Percentiles rank a stretch among this genome's conserved stretches.
Evolutionary conservation across 2,113 vertebrate species (phyloP).

Genomic region (Phaethon lepturus): DNA sequence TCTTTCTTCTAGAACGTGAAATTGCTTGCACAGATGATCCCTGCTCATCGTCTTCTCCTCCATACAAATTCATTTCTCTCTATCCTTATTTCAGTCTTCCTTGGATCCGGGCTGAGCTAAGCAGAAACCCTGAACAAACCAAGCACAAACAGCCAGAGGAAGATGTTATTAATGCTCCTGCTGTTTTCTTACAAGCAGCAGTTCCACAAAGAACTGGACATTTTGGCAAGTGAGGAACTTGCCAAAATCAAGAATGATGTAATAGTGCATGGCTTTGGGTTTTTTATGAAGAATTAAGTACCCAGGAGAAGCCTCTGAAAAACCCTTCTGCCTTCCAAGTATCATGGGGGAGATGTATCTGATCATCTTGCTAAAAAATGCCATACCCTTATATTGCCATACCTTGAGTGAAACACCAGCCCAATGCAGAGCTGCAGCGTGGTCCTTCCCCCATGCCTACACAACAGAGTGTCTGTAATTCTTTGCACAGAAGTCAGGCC

Average conservation of each 20-base stretch:
- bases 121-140: not conserved
- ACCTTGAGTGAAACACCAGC: not conserved
- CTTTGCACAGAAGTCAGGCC: not conserved
- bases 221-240: not conserved
- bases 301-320: not conserved
- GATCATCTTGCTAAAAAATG: not conserved
- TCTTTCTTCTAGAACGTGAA: not conserved
- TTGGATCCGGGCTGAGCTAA: not conserved
- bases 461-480: not conserved
- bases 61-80: not conserved
- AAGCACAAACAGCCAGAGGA: not conserved
- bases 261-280: not conserved
- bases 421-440: accelerated
- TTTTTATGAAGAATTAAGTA: not conserved
- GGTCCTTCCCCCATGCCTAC: accelerated
- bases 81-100: not conserved
- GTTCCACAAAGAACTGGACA: not conserved
- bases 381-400: not conserved
- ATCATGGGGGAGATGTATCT: not conserved
- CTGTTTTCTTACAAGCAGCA: not conserved
- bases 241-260: not conserved
- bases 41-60: not conserved
- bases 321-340: not conserved
- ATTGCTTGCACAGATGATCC: not conserved
- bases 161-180: not conserved